Percentiles rank a stretch among this genome's conserved stretches.
Evolutionary conservation across 2,797 vertebrate species (phyloP).

Genomic region (Chromis chromis): DNA sequence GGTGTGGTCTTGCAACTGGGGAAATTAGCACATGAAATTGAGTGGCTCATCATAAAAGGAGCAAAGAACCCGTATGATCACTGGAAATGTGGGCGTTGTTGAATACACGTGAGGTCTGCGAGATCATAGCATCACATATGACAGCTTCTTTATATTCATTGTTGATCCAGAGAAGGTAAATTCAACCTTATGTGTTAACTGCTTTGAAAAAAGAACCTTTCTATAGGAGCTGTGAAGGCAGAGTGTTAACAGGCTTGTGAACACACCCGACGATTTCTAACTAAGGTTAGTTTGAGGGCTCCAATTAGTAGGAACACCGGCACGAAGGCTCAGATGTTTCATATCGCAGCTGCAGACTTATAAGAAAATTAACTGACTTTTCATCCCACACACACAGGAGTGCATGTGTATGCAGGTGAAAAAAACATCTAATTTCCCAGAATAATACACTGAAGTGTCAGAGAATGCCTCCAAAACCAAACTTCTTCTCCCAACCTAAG

Average conservation of each 20-base stretch:
- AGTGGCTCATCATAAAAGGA: neutral
- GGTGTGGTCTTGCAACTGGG: neutral
- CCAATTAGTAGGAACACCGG: conserved; percentile 52
- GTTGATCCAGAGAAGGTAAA: neutral
- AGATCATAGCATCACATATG: conserved; percentile 11
- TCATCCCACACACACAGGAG: conserved; percentile 12
- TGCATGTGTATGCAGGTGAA: neutral
- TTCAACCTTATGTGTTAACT: conserved; percentile 1
- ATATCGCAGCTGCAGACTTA: conserved; percentile 46
- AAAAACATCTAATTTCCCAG: neutral
- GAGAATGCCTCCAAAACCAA: neutral
- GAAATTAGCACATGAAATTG: conserved; percentile 29
- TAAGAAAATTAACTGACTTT: conserved; percentile 9
- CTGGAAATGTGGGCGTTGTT: neutral
- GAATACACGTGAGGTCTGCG: neutral
- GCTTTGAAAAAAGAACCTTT: conserved; percentile 1
- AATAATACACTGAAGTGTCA: neutral
- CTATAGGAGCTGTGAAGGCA: conserved; percentile 4
- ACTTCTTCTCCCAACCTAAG: neutral
- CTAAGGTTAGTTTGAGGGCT: conserved; percentile 57
- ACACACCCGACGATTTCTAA: conserved; percentile 42
- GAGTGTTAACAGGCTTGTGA: conserved; percentile 30
- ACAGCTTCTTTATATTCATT: conserved; percentile 19
- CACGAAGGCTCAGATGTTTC: conserved; percentile 42
- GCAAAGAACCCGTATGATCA: neutral